These are phyloP conservation scores for Enhydra lutris DNA, from an alignment of 2,113 vertebrate species.

Conservation along the genomic window DNA sequence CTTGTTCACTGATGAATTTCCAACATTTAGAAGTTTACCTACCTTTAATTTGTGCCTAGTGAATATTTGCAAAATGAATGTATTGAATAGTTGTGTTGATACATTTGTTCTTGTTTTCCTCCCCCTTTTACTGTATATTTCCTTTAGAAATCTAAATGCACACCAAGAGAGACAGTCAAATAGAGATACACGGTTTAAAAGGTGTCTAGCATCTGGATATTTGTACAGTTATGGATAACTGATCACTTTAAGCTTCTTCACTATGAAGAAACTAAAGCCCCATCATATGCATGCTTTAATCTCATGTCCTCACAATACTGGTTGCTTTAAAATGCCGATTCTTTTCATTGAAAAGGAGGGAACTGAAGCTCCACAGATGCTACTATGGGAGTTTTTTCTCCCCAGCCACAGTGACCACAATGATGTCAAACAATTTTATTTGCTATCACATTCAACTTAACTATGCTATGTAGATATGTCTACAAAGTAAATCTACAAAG, in stretches of 20 bases:
- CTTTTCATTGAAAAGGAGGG: neutral
- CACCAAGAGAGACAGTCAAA: no score
- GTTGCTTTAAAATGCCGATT: neutral
- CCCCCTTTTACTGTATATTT: neutral
- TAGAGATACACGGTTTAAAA: neutral
- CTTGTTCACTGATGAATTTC: neutral
- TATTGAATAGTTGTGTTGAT: neutral
- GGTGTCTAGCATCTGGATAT: neutral
- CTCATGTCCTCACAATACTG: neutral
- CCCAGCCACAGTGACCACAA: neutral
- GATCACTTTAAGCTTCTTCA: neutral
- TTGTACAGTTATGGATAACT: neutral
- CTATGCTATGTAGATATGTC: neutral
- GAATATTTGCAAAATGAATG: neutral
- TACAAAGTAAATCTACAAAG: neutral
- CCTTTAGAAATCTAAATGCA: neutral
- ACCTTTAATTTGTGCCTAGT: neutral
- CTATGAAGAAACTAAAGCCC: neutral
- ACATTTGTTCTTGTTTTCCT: neutral
- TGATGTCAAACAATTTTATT: neutral
- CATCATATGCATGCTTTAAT: neutral
- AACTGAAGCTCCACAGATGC: neutral
- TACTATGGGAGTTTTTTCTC: neutral
- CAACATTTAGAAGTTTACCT: neutral
- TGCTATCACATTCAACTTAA: neutral